A percentile compares a stretch with the other conserved stretches of the same genome.
Conservation (phyloP, 2,113 vertebrate genomes). For the Chamaetylas fuelleborni region DNA sequence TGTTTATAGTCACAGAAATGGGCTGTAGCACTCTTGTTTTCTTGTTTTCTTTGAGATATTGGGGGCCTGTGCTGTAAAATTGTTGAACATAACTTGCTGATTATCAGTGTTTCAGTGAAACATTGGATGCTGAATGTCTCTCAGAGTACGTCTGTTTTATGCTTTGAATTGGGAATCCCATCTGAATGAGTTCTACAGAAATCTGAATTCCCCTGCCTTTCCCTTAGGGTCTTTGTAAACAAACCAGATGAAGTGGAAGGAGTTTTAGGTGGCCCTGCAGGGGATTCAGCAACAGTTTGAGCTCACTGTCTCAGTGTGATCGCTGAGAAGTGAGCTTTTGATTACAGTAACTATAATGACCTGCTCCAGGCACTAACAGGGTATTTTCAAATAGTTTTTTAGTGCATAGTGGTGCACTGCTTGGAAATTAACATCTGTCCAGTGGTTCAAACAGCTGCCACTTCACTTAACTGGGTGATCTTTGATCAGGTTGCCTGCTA, state of each 20-base stretch:
- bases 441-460: neutral
- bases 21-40: neutral
- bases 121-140: neutral
- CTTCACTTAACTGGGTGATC: neutral
- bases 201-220: neutral
- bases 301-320: neutral
- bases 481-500: neutral
- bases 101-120: neutral
- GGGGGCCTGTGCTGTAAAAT: neutral
- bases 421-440: neutral
- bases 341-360: neutral
- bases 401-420: neutral
- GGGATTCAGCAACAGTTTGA: neutral
- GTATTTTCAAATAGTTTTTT: neutral
- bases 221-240: neutral
- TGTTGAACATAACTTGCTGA: neutral
- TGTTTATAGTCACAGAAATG: neutral
- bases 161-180: neutral
- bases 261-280: neutral
- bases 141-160: neutral
- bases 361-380: neutral
- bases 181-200: neutral
- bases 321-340: neutral
- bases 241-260: neutral
- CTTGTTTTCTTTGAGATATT: neutral